These are phyloP conservation scores for Poecilia picta DNA, from an alignment of 2,797 vertebrate species.

Conservation along the genomic window DNA sequence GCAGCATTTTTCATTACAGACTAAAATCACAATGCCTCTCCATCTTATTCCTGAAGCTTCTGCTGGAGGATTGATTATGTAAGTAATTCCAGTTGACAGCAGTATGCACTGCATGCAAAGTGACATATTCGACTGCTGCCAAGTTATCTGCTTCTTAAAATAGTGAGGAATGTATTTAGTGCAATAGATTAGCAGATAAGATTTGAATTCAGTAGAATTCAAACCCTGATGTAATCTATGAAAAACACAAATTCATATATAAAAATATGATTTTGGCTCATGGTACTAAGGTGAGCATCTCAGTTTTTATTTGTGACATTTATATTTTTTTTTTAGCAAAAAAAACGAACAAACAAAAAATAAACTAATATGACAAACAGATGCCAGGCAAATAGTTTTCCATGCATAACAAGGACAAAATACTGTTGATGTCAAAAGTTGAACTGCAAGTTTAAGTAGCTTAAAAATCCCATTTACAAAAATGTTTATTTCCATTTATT, in stretches of 20 bases:
- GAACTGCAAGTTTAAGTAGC: background rate
- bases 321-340: background rate
- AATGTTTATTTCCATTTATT: background rate
- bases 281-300: background rate
- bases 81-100: background rate
- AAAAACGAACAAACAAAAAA: background rate
- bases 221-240: background rate
- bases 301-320: background rate
- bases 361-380: background rate
- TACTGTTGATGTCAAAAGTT: background rate
- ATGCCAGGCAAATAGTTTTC: background rate
- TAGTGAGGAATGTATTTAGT: background rate
- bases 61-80: background rate
- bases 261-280: background rate
- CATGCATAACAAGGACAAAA: background rate
- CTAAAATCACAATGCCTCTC: background rate
- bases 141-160: background rate
- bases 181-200: background rate
- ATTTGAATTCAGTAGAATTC: background rate
- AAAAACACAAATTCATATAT: background rate
- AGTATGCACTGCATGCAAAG: background rate
- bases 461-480: background rate
- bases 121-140: background rate
- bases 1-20: background rate
- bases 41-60: background rate